These are phyloP conservation scores for Siphamia tubifer DNA, from an alignment of 2,113 vertebrate genomes.

Conservation along the genomic window DNA sequence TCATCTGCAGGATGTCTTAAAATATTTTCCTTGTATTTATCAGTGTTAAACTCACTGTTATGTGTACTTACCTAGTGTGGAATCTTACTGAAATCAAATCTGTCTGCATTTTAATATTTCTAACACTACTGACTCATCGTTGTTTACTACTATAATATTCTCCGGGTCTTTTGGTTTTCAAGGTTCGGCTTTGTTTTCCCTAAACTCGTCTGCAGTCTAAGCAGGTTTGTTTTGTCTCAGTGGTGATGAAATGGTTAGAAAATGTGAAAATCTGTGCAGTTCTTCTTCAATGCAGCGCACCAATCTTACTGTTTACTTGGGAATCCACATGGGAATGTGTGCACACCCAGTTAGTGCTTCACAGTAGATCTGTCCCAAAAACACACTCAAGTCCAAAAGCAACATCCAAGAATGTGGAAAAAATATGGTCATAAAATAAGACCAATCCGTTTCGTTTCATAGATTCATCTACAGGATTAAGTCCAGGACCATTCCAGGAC, in stretches of 20 bases:
- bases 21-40: too few relatives aligned
- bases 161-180: too few relatives aligned
- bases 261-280: neutral
- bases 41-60: too few relatives aligned
- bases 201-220: neutral
- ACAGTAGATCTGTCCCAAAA: neutral
- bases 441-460: neutral
- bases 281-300: neutral
- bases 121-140: too few relatives aligned
- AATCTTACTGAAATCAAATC: too few relatives aligned
- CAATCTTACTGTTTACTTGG: neutral
- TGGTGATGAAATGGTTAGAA: neutral
- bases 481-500: slow-evolving; percentile 6
- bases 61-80: too few relatives aligned
- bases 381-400: neutral
- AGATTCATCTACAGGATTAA: slow-evolving; percentile 10
- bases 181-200: too few relatives aligned
- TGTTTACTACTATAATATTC: too few relatives aligned
- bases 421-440: neutral
- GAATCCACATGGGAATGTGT: neutral
- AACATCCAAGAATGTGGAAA: neutral
- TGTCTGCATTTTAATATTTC: too few relatives aligned
- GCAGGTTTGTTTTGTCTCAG: neutral
- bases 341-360: neutral
- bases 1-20: too few relatives aligned